Evolutionary conservation across 2,888 invertebrate species (phyloP).

Genomic region (Orchesella flavescens): DNA sequence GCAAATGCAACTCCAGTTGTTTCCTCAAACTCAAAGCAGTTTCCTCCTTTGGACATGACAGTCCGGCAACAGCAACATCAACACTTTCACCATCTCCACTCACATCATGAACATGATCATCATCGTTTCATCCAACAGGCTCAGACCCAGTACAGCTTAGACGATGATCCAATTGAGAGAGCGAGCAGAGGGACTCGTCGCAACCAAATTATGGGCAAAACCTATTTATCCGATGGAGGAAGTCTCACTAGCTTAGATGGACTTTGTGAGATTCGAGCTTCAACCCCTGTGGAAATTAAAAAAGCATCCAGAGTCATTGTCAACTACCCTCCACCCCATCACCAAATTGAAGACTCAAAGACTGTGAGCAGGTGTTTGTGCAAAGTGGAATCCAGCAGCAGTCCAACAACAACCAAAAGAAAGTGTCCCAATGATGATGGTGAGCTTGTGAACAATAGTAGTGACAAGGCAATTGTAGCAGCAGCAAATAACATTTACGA

Average conservation of each 20-base stretch:
- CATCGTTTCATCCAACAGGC: not conserved
- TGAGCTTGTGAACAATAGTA: not conserved
- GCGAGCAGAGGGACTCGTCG: conserved; percentile 31
- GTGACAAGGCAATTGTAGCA: not conserved
- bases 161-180: conserved; percentile 51
- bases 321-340: conserved; percentile 66
- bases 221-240: conserved; percentile 64
- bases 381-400: conserved; percentile 45
- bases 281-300: conserved; percentile 72
- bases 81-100: not conserved
- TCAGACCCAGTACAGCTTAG: conserved; percentile 1
- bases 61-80: conserved; percentile 23
- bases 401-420: conserved; percentile 19
- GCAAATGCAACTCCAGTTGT: conserved; percentile 60
- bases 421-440: conserved; percentile 14
- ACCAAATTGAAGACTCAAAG: conserved; percentile 60
- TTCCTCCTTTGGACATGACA: conserved; percentile 38
- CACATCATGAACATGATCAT: not conserved
- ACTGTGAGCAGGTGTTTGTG: conserved; percentile 68
- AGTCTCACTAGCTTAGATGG: conserved; percentile 60
- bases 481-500: conserved; percentile 67
- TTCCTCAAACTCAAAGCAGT: conserved; percentile 42
- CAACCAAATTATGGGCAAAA: conserved; percentile 63
- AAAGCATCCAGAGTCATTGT: conserved; percentile 71
- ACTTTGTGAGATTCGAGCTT: conserved; percentile 66